phyloP scores from a whole-genome alignment of 2,888 invertebrate genomes.

The Platycheirus rosarum region DNA sequence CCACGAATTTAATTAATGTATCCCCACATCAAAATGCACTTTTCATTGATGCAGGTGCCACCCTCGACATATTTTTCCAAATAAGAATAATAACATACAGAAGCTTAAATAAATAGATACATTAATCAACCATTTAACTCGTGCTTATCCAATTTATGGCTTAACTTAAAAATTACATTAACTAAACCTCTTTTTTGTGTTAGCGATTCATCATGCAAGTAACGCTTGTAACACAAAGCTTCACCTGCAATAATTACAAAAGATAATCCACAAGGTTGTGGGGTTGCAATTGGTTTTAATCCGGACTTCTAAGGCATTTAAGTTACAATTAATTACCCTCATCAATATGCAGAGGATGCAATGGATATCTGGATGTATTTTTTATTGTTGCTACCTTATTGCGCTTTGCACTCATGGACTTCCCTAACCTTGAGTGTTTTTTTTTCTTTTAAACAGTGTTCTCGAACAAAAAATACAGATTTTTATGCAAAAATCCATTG shows the following conservation, averaged over 20 bases:
- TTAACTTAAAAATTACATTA: conserved; percentile 27
- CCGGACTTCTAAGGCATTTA: background rate
- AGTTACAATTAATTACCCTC: conserved; percentile 48
- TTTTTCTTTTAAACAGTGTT: background rate
- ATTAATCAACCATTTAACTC: conserved; percentile 14
- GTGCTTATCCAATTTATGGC: conserved; percentile 21
- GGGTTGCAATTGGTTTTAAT: background rate
- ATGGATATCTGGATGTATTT: background rate
- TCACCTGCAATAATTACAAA: conserved; percentile 24
- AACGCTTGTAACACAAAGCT: conserved; percentile 1
- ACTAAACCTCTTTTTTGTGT: background rate
- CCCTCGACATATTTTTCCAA: conserved; percentile 7
- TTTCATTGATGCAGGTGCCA: conserved; percentile 3
- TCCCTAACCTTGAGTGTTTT: conserved; percentile 11
- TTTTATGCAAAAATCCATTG: background rate
- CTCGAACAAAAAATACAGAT: background rate
- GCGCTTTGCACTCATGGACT: conserved; percentile 7
- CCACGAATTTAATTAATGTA: conserved; percentile 13
- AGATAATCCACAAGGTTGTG: conserved; percentile 36
- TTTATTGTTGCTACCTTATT: conserved; percentile 32
- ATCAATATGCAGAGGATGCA: conserved; percentile 53
- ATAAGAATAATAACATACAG: conserved; percentile 4
- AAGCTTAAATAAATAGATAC: conserved; percentile 5
- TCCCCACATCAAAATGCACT: background rate
- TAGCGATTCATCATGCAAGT: conserved; percentile 44